These are phyloP conservation scores for Hoplias malabaricus DNA, from an alignment of 2,113 vertebrate genomes.

Conservation along the genomic window DNA sequence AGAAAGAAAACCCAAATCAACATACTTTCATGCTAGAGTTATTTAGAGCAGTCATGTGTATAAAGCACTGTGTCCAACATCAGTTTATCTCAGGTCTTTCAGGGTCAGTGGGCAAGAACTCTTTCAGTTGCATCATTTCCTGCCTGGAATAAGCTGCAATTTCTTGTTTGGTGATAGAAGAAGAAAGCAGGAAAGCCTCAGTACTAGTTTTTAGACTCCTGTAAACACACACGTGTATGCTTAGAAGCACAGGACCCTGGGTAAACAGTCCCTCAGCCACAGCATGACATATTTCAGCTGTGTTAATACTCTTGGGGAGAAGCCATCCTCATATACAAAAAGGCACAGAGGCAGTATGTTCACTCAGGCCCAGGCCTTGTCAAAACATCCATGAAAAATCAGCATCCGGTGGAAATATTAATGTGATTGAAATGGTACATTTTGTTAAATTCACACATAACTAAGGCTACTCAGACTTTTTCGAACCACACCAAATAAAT, in stretches of 20 bases:
- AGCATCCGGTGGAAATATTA: slow-evolving; percentile 4
- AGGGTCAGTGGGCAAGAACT: not conserved
- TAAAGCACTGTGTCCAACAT: not conserved
- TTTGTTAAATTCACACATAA: not conserved
- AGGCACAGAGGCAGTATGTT: slow-evolving; percentile 3
- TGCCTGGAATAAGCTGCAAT: slow-evolving; percentile 33
- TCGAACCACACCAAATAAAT: not conserved
- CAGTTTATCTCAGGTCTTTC: not conserved
- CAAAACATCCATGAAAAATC: slow-evolving; percentile 14
- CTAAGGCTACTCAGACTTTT: not conserved
- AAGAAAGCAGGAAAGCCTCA: slow-evolving; percentile 4
- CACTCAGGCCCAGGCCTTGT: not conserved
- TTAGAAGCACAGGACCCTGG: slow-evolving; percentile 22
- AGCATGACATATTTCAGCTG: slow-evolving; percentile 40
- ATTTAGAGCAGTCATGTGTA: not conserved
- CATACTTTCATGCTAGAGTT: not conserved
- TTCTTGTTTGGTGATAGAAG: slow-evolving; percentile 40
- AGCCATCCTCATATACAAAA: not conserved
- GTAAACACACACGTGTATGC: slow-evolving; percentile 27
- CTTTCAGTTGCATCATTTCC: slow-evolving; percentile 42
- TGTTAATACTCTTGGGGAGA: slow-evolving; percentile 14
- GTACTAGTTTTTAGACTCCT: slow-evolving; percentile 3
- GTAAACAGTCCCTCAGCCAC: slow-evolving; percentile 36
- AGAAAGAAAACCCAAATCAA: not conserved
- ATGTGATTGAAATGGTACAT: not conserved